Percentiles rank a stretch among this genome's conserved stretches.
These are phyloP conservation scores for Oncorhynchus tshawytscha DNA, from an alignment of 2,113 vertebrate species.

Conservation along the genomic window DNA sequence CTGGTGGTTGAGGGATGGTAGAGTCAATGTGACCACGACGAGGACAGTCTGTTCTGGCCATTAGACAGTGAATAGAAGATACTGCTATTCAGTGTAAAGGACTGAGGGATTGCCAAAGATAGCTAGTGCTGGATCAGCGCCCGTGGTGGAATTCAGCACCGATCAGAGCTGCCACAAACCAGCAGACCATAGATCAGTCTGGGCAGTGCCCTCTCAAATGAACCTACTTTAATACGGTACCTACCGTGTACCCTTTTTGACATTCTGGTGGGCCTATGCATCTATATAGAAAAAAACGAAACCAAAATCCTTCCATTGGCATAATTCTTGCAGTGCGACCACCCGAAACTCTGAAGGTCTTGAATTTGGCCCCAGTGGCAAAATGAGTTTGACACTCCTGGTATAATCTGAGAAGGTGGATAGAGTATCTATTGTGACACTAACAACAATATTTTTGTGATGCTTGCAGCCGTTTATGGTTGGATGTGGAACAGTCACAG, in stretches of 20 bases:
- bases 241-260: neutral
- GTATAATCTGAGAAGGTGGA: neutral
- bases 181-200: neutral
- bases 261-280: neutral
- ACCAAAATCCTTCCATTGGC: neutral
- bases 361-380: neutral
- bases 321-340: constrained; percentile 6
- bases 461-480: neutral
- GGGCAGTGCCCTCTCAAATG: neutral
- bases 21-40: neutral
- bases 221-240: neutral
- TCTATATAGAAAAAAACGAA: neutral
- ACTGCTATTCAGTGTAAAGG: neutral
- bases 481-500: neutral
- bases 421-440: constrained; percentile 43
- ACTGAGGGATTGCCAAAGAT: neutral
- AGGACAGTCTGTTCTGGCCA: neutral
- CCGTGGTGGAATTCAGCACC: neutral
- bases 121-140: neutral
- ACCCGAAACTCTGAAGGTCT: no score
- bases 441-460: constrained; percentile 35
- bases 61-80: neutral
- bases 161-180: neutral
- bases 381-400: neutral
- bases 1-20: constrained; percentile 28